Evolutionary conservation across 2,113 vertebrate species (phyloP), one percentile per base, ranked within the genome.

Genomic region (Cebidichthys violaceus): DNA sequence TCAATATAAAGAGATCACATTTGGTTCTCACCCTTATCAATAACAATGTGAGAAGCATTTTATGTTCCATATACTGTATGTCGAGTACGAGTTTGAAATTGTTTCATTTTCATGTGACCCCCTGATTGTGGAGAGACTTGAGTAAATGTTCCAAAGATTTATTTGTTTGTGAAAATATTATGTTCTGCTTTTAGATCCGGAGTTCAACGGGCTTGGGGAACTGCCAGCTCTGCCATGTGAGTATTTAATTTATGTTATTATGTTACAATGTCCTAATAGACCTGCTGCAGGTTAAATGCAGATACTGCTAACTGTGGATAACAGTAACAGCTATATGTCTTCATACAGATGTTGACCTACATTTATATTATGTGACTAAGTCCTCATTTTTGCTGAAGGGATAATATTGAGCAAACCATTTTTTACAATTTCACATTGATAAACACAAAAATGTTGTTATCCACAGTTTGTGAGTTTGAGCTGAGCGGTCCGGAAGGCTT

Each of bases 401-500:
- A 15, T 37, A 31, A 71, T 41, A 31, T 31, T 39, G 11, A 6
- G 18, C 4, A 29, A 8, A 47, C 17, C 54, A 2, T 27, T 29
- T 60, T 37, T 31, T 52, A 75, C 22, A 20, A 33, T 75, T 64
- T 47, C 4, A 59, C 27, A 27, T 59, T 60, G 15, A 18, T 60
- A 33, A 33, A 61, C 1, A n/a, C 9, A 24, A 66, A 70, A n/a
- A n/a, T 74, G 2, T 45, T 81, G 14, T 9, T 37, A 62, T 72
- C 20, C 70, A 86, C 88, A 99, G 98, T 86, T 86, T 99, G 98
- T 96, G 98, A 99, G 82, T 99, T 99, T 97, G 98, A 99, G 89
- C 94, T 97, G 96, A 96, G 94, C 31, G 97, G 98, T 71, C 95
- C 98, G 0, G 98, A 99, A 94, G 98, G 98, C 76, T 96, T 97